Evolutionary conservation across 2,113 vertebrate genomes (phyloP).

Genomic region (Stigmatopora argus): DNA sequence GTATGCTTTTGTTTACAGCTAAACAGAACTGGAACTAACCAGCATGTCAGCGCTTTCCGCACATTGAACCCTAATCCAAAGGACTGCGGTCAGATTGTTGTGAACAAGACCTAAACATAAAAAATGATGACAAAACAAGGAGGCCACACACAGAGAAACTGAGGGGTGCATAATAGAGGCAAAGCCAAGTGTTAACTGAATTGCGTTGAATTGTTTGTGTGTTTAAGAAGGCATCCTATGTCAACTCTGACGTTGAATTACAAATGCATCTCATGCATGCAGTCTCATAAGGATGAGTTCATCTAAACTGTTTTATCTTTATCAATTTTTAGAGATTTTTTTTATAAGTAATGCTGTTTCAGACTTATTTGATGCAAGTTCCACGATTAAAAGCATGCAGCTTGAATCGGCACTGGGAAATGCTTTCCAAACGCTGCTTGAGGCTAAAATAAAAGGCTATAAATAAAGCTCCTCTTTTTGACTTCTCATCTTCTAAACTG

Average conservation of each 20-base stretch:
- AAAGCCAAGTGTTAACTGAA: slow-evolving; percentile 30
- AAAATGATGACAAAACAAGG: slow-evolving; percentile 69
- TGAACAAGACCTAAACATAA: slow-evolving; percentile 68
- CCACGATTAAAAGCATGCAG: slow-evolving; percentile 48
- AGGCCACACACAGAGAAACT: slow-evolving; percentile 69
- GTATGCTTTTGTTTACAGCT: slow-evolving; percentile 40
- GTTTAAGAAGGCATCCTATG: neutral
- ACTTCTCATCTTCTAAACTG: slow-evolving; percentile 37
- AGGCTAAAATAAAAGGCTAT: slow-evolving; percentile 64
- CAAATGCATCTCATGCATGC: neutral
- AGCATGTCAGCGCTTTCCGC: slow-evolving; percentile 42
- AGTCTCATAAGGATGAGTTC: too few relatives aligned
- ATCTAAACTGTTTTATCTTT: neutral
- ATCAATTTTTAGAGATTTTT: neutral
- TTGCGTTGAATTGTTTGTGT: slow-evolving; percentile 15
- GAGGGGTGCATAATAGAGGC: slow-evolving; percentile 44
- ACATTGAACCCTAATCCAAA: slow-evolving; percentile 46
- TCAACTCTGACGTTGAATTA: neutral
- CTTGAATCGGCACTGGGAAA: slow-evolving; percentile 71
- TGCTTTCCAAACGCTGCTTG: slow-evolving; percentile 66
- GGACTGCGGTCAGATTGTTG: slow-evolving; percentile 62
- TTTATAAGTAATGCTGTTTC: slow-evolving; percentile 16
- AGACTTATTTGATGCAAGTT: slow-evolving; percentile 45
- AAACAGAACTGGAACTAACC: slow-evolving; percentile 30
- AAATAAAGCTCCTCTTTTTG: slow-evolving; percentile 71